Conservation (phyloP, 2,888 invertebrate species). For the Idaea straminata region DNA sequence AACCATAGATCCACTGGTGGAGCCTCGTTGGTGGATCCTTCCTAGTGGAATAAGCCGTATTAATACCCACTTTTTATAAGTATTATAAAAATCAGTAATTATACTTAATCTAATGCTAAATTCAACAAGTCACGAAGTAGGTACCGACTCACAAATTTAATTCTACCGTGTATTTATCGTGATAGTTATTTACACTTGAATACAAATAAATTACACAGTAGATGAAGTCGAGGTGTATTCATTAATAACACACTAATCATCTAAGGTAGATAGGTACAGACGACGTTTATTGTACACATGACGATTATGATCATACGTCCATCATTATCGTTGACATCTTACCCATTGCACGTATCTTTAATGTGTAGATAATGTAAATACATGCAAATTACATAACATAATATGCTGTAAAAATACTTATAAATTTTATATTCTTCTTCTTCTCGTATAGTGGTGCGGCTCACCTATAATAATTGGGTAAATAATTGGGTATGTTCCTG, state of each 20-base stretch:
- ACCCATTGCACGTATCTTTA: neutral
- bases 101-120: neutral
- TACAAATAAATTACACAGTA: neutral
- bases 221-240: constrained; percentile 22
- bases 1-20: too few species aligned
- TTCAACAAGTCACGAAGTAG: neutral
- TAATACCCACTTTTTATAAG: too few species aligned
- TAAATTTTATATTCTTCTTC: too few species aligned
- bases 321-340: too few species aligned
- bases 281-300: neutral
- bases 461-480: too few species aligned
- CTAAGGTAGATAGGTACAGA: neutral
- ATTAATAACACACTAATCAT: constrained; percentile 19
- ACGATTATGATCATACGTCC: neutral
- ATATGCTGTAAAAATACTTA: neutral
- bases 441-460: too few species aligned
- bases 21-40: too few species aligned
- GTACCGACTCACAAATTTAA: too few species aligned
- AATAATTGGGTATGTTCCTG: too few species aligned
- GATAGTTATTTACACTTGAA: neutral
- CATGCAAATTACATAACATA: neutral
- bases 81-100: neutral
- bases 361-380: neutral
- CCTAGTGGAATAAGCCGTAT: too few species aligned
- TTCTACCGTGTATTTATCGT: neutral